Evolutionary conservation across 2,797 vertebrate genomes (phyloP).

Genomic region (Mionectes olivaceus): DNA sequence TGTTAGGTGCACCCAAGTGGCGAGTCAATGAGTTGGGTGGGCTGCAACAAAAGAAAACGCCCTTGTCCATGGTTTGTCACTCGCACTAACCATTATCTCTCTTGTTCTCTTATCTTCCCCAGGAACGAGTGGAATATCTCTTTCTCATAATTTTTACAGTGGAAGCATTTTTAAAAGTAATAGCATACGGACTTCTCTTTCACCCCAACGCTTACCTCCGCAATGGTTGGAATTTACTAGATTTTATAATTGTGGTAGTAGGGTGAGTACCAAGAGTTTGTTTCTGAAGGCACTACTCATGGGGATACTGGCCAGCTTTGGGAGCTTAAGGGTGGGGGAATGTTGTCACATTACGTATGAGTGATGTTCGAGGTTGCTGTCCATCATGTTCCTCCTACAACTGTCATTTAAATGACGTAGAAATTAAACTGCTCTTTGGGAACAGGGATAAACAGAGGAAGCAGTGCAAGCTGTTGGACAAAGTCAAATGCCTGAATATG

Average conservation of each 20-base stretch:
- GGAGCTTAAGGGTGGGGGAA: not conserved
- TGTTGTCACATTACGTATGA: fast-evolving
- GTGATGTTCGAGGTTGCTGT: not conserved
- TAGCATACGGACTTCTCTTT: conserved; percentile 98
- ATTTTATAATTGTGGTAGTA: conserved; percentile 99
- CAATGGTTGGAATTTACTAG: conserved; percentile 99
- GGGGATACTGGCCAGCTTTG: not conserved
- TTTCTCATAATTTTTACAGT: conserved; percentile 99
- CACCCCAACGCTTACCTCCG: conserved; percentile 98
- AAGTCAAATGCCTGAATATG: not conserved
- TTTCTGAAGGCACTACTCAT: not conserved
- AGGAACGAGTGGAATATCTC: conserved; percentile 99
- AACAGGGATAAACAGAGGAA: not conserved
- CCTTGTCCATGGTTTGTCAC: not conserved
- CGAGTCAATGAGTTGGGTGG: not conserved
- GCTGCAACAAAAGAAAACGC: not conserved
- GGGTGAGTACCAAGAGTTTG: conserved; percentile 85
- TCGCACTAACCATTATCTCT: conserved; percentile 35
- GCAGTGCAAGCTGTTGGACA: not conserved
- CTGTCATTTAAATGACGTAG: not conserved
- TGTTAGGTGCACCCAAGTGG: not conserved
- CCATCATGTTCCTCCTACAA: not conserved
- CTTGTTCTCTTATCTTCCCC: conserved; percentile 68
- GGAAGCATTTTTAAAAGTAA: conserved; percentile 99
- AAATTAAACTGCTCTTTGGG: not conserved